Percentiles rank a stretch among this genome's conserved stretches.
phyloP scores from a whole-genome alignment of 2,888 invertebrate genomes.

The Loripinus fragilis region DNA sequence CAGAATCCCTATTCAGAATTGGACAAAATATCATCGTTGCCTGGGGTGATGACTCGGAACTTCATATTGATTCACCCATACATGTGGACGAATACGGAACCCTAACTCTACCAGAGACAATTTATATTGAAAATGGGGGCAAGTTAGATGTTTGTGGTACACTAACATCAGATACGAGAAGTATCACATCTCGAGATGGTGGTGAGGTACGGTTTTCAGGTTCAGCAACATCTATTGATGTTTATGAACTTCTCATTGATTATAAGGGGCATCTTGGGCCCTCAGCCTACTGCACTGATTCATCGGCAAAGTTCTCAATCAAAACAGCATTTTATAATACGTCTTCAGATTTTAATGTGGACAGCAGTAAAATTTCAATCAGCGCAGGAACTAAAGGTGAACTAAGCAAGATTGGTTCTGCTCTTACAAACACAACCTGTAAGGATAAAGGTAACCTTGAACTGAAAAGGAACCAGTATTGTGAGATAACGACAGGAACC shows the following conservation, averaged over 20 bases:
- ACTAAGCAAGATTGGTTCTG: slow-evolving; percentile 25
- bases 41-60: slow-evolving; percentile 41
- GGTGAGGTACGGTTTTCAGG: slow-evolving; percentile 56
- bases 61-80: slow-evolving; percentile 50
- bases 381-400: slow-evolving; percentile 19
- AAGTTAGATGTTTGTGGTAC: slow-evolving; percentile 66
- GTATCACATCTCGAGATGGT: slow-evolving; percentile 50
- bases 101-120: slow-evolving; percentile 61
- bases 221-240: slow-evolving; percentile 51
- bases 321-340: slow-evolving; percentile 45
- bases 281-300: slow-evolving; percentile 50
- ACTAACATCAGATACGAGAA: slow-evolving; percentile 50
- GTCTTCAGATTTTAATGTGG: slow-evolving; percentile 46
- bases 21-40: slow-evolving; percentile 54
- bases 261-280: slow-evolving; percentile 54
- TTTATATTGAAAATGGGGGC: slow-evolving; percentile 56
- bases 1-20: slow-evolving; percentile 49
- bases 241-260: slow-evolving; percentile 54
- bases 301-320: slow-evolving; percentile 35
- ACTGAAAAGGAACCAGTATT: slow-evolving; percentile 58
- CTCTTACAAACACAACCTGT: slow-evolving; percentile 33
- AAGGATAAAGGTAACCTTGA: slow-evolving; percentile 47
- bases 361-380: slow-evolving; percentile 37
- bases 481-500: slow-evolving; percentile 53
- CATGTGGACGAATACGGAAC: slow-evolving; percentile 55